Percentiles rank a stretch among this genome's conserved stretches.
Evolutionary conservation across 2,113 vertebrate genomes (phyloP).

Genomic region (Nothoprocta pentlandii): DNA sequence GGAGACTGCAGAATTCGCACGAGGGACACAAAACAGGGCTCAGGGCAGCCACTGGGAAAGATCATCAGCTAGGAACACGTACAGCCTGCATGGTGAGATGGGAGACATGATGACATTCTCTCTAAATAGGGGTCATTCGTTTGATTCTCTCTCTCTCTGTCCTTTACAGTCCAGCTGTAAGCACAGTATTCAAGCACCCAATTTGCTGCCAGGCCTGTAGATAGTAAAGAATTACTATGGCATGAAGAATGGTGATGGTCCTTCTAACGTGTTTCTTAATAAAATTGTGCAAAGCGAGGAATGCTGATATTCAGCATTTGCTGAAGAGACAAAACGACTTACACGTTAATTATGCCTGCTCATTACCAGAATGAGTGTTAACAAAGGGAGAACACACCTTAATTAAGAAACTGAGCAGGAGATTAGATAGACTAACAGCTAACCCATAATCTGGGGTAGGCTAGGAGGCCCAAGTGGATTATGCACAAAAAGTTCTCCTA

Average conservation of each 20-base stretch:
- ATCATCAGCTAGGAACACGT: neutral
- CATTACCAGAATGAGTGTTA: neutral
- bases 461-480: neutral
- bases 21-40: neutral
- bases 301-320: neutral
- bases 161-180: neutral
- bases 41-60: neutral
- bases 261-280: neutral
- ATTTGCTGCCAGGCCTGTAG: neutral
- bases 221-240: neutral
- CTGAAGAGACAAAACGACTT: neutral
- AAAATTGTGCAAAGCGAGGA: neutral
- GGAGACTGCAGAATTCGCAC: neutral
- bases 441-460: neutral
- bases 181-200: neutral
- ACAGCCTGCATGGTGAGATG: neutral
- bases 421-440: neutral
- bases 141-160: neutral
- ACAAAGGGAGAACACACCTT: neutral
- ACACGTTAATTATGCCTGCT: neutral
- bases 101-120: neutral
- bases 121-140: neutral
- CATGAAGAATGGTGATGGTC: neutral
- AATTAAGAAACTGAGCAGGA: neutral
- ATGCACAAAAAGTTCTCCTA: neutral